A percentile compares a stretch with the other conserved stretches of the same genome.
phyloP scores from a whole-genome alignment of 2,888 invertebrate species.

The Enchytraeus crypticus region DNA sequence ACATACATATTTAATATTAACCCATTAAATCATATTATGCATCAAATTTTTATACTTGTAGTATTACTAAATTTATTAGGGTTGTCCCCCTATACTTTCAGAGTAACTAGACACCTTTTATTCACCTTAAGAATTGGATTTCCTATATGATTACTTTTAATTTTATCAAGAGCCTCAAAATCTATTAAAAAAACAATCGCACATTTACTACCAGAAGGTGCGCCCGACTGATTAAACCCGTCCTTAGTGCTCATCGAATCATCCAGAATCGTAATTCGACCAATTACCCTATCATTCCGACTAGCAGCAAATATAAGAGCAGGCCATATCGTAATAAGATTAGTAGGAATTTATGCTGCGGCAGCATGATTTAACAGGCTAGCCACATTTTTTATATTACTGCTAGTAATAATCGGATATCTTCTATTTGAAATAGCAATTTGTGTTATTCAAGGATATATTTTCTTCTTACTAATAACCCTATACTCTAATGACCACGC shows the following conservation, averaged over 20 bases:
- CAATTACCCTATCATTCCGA: slow-evolving; percentile 62
- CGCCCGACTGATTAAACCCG: slow-evolving; percentile 59
- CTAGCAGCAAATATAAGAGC: slow-evolving; percentile 70
- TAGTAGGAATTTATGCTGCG: slow-evolving; percentile 50
- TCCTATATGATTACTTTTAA: slow-evolving; percentile 60
- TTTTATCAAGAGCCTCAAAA: slow-evolving; percentile 60
- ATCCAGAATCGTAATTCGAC: slow-evolving; percentile 64
- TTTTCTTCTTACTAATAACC: slow-evolving; percentile 28
- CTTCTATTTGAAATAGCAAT: slow-evolving; percentile 30
- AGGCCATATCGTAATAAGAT: slow-evolving; percentile 61
- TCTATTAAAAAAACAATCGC: slow-evolving; percentile 59
- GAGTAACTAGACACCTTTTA: slow-evolving; percentile 59
- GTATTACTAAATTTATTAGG: slow-evolving; percentile 63
- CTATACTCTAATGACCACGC: slow-evolving; percentile 29
- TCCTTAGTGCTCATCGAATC: slow-evolving; percentile 69
- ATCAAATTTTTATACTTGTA: slow-evolving; percentile 56
- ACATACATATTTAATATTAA: slow-evolving; percentile 43
- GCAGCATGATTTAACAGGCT: slow-evolving; percentile 4
- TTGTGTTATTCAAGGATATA: slow-evolving; percentile 29
- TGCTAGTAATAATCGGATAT: slow-evolving; percentile 17
- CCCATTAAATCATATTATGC: slow-evolving; percentile 53
- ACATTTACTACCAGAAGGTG: slow-evolving; percentile 63
- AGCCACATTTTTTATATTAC: background rate
- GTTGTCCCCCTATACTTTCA: slow-evolving; percentile 65
- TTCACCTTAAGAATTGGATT: slow-evolving; percentile 57